Conservation (phyloP, 2,113 vertebrate species). For the Mus pahari region DNA sequence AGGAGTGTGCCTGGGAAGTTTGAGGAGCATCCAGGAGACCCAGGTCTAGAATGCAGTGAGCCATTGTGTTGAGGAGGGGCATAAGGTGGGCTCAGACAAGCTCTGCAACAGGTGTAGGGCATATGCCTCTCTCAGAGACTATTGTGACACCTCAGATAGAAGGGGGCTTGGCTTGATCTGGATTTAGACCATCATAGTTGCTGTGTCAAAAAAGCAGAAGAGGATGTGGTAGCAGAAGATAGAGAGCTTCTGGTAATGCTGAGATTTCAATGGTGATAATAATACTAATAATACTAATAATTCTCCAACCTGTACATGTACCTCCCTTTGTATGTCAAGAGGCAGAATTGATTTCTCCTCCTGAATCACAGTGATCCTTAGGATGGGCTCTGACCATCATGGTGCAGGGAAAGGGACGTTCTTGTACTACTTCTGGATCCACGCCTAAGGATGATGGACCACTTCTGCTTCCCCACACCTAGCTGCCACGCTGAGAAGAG, state of each 20-base stretch:
- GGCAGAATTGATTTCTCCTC: not conserved
- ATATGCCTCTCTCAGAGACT: not conserved
- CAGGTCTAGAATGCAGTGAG: not conserved
- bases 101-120: not conserved
- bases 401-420: not conserved
- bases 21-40: not conserved
- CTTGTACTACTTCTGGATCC: not conserved
- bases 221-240: no score
- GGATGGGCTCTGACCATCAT: not conserved
- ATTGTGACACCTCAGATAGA: not conserved
- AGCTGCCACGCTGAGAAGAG: not conserved
- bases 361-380: not conserved
- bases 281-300: no score
- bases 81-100: not conserved
- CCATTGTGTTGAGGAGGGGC: not conserved
- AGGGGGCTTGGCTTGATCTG: not conserved
- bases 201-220: not conserved
- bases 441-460: not conserved
- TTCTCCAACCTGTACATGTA: no score
- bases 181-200: not conserved
- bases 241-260: not conserved
- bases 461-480: conserved; percentile 9
- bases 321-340: not conserved
- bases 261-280: not conserved
- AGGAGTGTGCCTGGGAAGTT: not conserved